Conservation (phyloP, 2,797 vertebrate genomes). For the Aythya fuligula region DNA sequence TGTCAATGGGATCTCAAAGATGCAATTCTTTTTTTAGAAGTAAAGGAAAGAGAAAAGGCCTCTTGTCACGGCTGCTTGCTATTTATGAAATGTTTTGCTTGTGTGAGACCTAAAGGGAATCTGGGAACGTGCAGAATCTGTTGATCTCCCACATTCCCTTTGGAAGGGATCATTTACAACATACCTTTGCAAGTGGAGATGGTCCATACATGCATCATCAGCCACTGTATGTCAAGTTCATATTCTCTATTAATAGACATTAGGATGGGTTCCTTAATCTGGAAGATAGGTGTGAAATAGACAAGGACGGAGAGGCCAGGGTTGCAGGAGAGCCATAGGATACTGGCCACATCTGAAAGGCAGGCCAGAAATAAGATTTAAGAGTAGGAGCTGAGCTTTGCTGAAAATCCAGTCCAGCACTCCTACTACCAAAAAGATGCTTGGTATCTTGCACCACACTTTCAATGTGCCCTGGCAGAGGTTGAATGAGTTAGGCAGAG, state of each 20-base stretch:
- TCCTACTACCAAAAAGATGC: background rate
- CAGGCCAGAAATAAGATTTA: background rate
- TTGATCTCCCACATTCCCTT: slow-evolving; percentile 29
- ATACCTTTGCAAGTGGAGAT: background rate
- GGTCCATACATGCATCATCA: background rate
- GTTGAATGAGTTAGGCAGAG: slow-evolving; percentile 17
- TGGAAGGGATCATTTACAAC: background rate
- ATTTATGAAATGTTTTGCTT: slow-evolving; percentile 49
- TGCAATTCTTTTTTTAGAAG: slow-evolving; percentile 18
- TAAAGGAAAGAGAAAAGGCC: slow-evolving; percentile 51
- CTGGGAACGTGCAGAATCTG: background rate
- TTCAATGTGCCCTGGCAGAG: slow-evolving; percentile 40
- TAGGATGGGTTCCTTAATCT: background rate
- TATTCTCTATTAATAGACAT: background rate
- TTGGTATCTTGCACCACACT: background rate
- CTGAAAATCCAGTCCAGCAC: background rate
- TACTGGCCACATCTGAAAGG: background rate
- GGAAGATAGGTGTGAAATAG: background rate
- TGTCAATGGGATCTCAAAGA: slow-evolving; percentile 60
- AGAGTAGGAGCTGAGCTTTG: background rate
- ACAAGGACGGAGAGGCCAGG: background rate
- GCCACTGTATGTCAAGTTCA: background rate
- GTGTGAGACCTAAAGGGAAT: slow-evolving; percentile 31
- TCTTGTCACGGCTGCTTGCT: slow-evolving; percentile 12
- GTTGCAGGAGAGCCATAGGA: background rate